Conservation (phyloP, 2,113 vertebrate species). For the Meriones unguiculatus region DNA sequence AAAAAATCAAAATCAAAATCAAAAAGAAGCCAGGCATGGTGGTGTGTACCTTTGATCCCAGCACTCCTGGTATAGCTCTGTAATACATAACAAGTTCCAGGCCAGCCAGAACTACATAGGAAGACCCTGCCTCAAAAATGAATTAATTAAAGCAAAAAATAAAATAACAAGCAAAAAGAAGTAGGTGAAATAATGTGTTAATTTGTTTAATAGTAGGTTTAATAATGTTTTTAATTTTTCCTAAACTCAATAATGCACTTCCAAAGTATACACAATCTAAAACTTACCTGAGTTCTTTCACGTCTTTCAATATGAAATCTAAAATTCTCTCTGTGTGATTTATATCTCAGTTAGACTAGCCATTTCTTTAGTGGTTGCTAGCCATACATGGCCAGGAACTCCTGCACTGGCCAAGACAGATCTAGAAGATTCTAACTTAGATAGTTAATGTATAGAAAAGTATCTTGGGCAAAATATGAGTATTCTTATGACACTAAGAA, state of each 20-base stretch:
- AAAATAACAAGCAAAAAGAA: not conserved
- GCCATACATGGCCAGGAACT: not conserved
- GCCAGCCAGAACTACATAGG: not conserved
- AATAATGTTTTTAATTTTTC: not conserved
- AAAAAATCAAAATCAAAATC: too few species aligned
- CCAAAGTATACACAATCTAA: constrained; percentile 17
- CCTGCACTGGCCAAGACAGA: not conserved
- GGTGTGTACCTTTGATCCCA: not conserved
- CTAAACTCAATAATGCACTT: not conserved
- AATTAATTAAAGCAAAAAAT: not conserved
- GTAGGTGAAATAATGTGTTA: not conserved
- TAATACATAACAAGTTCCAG: not conserved
- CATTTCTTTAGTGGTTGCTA: not conserved
- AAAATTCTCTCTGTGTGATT: not conserved
- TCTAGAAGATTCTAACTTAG: constrained; percentile 31
- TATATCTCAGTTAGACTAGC: not conserved
- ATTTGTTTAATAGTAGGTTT: not conserved
- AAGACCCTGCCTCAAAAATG: not conserved
- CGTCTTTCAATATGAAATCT: constrained; percentile 13
- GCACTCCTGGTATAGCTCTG: not conserved
- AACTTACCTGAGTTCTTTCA: constrained; percentile 2
- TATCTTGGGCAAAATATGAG: not conserved
- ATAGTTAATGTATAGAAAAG: not conserved
- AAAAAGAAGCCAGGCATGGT: not conserved
- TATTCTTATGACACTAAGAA: not conserved